A percentile compares a stretch with the other conserved stretches of the same genome.
Conservation (phyloP, 2,797 vertebrate genomes). For the Sebastes jordani region DNA sequence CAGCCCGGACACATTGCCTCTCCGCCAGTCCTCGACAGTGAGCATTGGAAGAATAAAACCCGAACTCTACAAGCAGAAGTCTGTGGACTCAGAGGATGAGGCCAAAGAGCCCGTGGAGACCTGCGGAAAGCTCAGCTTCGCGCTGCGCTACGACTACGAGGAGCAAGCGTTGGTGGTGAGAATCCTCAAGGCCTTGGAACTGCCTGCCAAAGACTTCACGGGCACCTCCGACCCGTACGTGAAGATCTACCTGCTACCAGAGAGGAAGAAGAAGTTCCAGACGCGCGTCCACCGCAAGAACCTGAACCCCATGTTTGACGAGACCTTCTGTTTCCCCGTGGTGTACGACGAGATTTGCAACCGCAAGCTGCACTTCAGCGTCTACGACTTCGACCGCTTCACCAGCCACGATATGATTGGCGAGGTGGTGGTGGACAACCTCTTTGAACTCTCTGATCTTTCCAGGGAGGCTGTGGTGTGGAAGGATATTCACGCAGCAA, state of each 20-base stretch:
- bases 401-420: constrained; percentile 99
- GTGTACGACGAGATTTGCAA: constrained; percentile 93
- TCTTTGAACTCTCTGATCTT: constrained; percentile 97
- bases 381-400: constrained; percentile 99
- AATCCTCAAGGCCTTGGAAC: constrained; percentile 94
- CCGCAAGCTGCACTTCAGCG: constrained; percentile 96
- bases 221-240: constrained; percentile 98
- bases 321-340: constrained; percentile 94
- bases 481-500: constrained; percentile 97
- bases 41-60: constrained; percentile 98
- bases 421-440: constrained; percentile 97
- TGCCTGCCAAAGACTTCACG: constrained; percentile 96
- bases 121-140: constrained; percentile 95
- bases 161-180: constrained; percentile 92
- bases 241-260: constrained; percentile 98
- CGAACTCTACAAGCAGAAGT: constrained; percentile 98
- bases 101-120: constrained; percentile 87
- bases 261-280: constrained; percentile 98
- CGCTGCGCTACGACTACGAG: constrained; percentile 93
- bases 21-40: constrained; percentile 90
- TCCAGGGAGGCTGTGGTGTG: constrained; percentile 96
- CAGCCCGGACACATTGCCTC: constrained; percentile 89
- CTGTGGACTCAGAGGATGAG: constrained; percentile 93
- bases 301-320: constrained; percentile 94
- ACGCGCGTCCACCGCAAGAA: constrained; percentile 98